Percentiles rank a stretch among this genome's conserved stretches.
phyloP scores from a whole-genome alignment of 2,113 vertebrate genomes.

The Notiomystis cincta region DNA sequence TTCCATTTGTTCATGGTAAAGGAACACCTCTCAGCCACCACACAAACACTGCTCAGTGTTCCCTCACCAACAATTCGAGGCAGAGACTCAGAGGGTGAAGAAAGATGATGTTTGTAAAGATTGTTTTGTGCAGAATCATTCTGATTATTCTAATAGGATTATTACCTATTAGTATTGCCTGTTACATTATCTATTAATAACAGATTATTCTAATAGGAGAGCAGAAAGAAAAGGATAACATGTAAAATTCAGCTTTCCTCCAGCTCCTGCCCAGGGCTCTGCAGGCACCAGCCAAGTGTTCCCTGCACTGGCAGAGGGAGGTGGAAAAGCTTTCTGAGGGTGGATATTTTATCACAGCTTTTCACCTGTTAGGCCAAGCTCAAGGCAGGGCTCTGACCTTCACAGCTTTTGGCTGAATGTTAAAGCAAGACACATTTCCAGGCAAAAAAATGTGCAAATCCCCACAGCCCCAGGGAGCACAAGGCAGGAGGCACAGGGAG shows the following conservation, averaged over 20 bases:
- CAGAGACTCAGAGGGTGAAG: background rate
- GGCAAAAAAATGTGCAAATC: accelerated
- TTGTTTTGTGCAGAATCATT: background rate
- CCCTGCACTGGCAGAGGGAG: background rate
- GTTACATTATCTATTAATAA: background rate
- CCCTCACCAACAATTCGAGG: background rate
- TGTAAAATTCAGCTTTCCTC: background rate
- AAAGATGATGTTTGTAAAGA: background rate
- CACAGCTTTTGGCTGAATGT: accelerated
- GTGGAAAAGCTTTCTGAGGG: background rate
- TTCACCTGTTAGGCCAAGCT: background rate
- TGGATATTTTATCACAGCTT: background rate
- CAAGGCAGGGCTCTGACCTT: background rate
- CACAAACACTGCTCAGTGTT: background rate
- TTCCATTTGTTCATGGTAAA: background rate
- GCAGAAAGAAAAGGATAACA: background rate
- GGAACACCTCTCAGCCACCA: background rate
- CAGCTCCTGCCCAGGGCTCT: background rate
- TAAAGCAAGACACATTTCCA: background rate
- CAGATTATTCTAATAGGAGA: background rate
- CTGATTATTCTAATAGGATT: background rate
- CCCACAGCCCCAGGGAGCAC: background rate
- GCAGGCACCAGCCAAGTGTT: background rate
- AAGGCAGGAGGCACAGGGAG: background rate
- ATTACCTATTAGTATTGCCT: background rate